phyloP scores from a whole-genome alignment of 2,113 vertebrate genomes.

The Nicator chloris region DNA sequence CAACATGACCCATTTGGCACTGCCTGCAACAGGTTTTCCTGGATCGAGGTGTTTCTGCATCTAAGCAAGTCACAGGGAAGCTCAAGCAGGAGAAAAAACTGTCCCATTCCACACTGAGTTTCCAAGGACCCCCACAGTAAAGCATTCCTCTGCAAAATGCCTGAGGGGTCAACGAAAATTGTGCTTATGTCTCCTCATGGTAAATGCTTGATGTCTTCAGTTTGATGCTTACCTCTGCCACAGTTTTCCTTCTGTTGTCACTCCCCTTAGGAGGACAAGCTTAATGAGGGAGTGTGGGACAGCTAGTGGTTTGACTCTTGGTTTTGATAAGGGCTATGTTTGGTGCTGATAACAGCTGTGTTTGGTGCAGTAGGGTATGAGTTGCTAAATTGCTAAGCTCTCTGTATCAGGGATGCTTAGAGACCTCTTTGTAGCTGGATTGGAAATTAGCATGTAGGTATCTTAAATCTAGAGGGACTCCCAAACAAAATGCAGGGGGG shows the following conservation, averaged over 20 bases:
- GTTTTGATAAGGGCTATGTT: background rate
- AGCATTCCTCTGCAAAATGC: background rate
- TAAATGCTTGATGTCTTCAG: background rate
- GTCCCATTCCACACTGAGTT: background rate
- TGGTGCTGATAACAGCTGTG: background rate
- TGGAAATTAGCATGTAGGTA: background rate
- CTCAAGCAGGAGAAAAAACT: background rate
- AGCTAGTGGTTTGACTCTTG: background rate
- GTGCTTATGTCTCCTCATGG: rapidly evolving
- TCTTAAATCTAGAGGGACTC: background rate
- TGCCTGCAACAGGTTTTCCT: background rate
- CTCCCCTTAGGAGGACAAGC: background rate
- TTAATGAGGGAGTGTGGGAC: background rate
- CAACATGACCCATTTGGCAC: background rate
- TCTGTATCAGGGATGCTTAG: background rate
- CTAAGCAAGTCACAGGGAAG: background rate
- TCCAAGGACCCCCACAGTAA: background rate
- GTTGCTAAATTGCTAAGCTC: background rate
- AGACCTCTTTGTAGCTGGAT: background rate
- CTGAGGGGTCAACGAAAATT: rapidly evolving
- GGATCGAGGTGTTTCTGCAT: background rate
- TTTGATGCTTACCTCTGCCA: background rate
- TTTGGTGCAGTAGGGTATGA: background rate
- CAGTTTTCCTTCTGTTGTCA: background rate
- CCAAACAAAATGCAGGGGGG: background rate